phyloP scores from a whole-genome alignment of 1,140 invertebrate genomes.

The Cheumatopsyche charites region DNA sequence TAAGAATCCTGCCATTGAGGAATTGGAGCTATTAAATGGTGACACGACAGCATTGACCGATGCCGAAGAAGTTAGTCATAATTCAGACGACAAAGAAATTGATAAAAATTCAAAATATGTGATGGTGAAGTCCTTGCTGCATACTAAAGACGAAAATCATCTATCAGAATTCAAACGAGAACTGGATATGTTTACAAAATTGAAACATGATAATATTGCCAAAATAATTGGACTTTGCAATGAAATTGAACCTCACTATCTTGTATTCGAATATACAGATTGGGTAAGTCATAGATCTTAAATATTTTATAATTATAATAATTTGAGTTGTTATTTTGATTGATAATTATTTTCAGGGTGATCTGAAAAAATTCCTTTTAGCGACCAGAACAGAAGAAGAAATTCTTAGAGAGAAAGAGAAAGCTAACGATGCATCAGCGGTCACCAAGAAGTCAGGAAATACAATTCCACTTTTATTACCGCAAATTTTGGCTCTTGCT shows the following conservation, averaged over 20 bases:
- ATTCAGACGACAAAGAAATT: conserved; percentile 51
- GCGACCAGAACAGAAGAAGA: conserved; percentile 69
- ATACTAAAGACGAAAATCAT: conserved; percentile 76
- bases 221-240: conserved; percentile 81
- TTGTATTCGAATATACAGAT: conserved; percentile 91
- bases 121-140: conserved; percentile 76
- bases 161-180: conserved; percentile 86
- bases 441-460: conserved; percentile 38
- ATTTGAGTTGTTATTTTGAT: conserved; percentile 28
- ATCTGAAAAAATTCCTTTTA: conserved; percentile 90
- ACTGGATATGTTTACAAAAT: conserved; percentile 81
- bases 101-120: conserved; percentile 54
- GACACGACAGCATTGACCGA: conserved; percentile 45
- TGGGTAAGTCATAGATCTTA: conserved; percentile 72
- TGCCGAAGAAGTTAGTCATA: conserved; percentile 48
- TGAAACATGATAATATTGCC: conserved; percentile 81
- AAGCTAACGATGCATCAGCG: conserved; percentile 21
- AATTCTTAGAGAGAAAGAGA: conserved; percentile 36
- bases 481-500: conserved; percentile 74
- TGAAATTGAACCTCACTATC: conserved; percentile 84
- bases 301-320: conserved; percentile 18
- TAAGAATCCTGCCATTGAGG: conserved; percentile 54
- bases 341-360: conserved; percentile 68
- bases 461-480: conserved; percentile 69
- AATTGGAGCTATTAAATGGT: conserved; percentile 56